Conservation (phyloP, 2,888 invertebrate species). For the Tiliacea citrago region DNA sequence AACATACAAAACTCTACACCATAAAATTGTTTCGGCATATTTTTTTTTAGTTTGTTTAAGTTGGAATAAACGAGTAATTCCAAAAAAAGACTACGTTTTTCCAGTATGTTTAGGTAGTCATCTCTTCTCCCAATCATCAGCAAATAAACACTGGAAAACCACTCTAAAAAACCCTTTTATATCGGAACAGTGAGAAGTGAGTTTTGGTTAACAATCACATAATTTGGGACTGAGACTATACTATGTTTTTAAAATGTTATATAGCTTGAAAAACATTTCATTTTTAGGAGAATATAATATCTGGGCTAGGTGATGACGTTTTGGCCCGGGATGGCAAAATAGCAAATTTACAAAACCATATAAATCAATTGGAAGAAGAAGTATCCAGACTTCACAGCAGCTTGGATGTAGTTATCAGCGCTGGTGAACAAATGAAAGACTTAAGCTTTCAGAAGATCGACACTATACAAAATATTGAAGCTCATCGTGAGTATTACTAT, state of each 20-base stretch:
- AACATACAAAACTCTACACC: not conserved
- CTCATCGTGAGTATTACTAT: constrained; percentile 80
- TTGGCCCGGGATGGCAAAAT: constrained; percentile 80
- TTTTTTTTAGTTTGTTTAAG: too few relatives aligned
- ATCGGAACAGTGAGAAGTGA: not conserved
- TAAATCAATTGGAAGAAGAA: constrained; percentile 84
- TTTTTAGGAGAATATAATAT: constrained; percentile 80
- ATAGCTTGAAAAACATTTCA: not conserved
- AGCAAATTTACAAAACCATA: constrained; percentile 83
- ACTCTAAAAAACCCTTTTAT: not conserved
- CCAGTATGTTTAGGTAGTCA: not conserved
- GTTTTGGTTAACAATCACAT: not conserved
- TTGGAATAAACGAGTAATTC: not conserved
- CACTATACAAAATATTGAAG: constrained; percentile 80
- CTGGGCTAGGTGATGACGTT: constrained; percentile 77
- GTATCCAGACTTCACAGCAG: constrained; percentile 76
- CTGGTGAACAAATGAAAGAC: constrained; percentile 80
- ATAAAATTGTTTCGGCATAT: too few relatives aligned
- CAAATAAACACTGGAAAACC: not conserved
- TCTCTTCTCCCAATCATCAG: not conserved
- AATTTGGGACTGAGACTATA: not conserved
- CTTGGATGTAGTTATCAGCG: constrained; percentile 75
- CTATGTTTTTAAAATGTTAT: not conserved
- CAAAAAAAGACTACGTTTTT: not conserved
- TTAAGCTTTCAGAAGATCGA: constrained; percentile 76